Percentiles rank a stretch among this genome's conserved stretches.
Conservation (phyloP, 2,888 invertebrate species). For the Eilema depressum region DNA sequence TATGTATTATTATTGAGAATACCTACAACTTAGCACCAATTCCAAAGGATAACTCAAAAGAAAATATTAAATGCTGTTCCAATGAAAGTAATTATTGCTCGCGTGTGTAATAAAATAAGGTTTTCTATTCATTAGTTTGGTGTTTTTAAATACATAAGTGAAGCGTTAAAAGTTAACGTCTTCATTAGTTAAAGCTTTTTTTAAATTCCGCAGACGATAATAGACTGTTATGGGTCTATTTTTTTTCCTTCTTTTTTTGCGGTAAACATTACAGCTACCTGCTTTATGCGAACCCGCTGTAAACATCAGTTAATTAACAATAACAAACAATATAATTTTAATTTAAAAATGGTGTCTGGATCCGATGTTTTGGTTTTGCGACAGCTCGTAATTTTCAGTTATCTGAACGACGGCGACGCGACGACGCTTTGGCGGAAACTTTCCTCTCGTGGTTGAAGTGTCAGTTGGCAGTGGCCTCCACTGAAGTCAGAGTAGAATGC, state of each 20-base stretch:
- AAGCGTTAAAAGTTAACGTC: not conserved
- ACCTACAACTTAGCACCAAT: not conserved
- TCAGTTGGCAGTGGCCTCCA: too few relatives aligned
- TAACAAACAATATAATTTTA: too few relatives aligned
- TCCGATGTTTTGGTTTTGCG: too few relatives aligned
- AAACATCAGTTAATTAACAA: constrained; percentile 30
- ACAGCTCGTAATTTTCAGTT: too few relatives aligned
- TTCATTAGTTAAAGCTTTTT: constrained; percentile 10
- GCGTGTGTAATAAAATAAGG: not conserved
- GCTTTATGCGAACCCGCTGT: constrained; percentile 23
- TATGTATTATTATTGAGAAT: not conserved
- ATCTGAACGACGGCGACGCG: too few relatives aligned
- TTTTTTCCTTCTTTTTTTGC: constrained; percentile 31
- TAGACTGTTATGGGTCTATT: constrained; percentile 22
- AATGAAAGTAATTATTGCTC: not conserved
- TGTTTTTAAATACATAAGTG: too few relatives aligned
- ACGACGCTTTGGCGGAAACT: too few relatives aligned
- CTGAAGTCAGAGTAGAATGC: too few relatives aligned
- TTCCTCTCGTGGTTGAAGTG: too few relatives aligned
- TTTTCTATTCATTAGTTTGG: not conserved
- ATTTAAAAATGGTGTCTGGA: too few relatives aligned
- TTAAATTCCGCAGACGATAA: not conserved
- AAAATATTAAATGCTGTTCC: not conserved
- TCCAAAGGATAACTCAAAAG: not conserved
- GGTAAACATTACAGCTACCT: constrained; percentile 36